phyloP scores from a whole-genome alignment of 2,888 invertebrate species.

The Brachyptera risi region DNA sequence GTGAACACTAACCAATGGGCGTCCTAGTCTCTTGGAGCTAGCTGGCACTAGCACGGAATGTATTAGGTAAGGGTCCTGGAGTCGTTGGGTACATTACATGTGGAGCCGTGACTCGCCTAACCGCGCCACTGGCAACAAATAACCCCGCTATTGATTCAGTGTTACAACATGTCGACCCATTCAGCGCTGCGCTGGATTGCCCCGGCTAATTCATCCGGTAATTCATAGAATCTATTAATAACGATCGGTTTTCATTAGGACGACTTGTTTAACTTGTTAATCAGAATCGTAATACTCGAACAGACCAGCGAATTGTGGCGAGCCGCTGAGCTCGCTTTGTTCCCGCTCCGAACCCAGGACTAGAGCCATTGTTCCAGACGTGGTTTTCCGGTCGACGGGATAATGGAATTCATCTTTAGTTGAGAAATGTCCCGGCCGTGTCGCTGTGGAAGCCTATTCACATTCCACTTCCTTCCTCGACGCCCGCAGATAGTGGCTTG shows the following conservation, averaged over 20 bases:
- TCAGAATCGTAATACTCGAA: not conserved
- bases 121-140: too few relatives aligned
- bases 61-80: too few relatives aligned
- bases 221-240: conserved; percentile 8
- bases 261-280: conserved; percentile 11
- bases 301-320: not conserved
- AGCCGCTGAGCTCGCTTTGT: not conserved
- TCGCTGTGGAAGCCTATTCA: conserved; percentile 16
- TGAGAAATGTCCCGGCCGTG: not conserved
- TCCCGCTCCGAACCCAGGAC: not conserved
- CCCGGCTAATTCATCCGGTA: not conserved
- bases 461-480: conserved; percentile 27
- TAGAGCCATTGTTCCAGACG: conserved; percentile 3
- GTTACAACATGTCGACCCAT: too few relatives aligned
- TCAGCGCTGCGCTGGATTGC: too few relatives aligned
- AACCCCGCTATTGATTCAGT: too few relatives aligned
- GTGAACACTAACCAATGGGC: too few relatives aligned
- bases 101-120: too few relatives aligned
- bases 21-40: too few relatives aligned
- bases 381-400: not conserved
- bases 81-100: too few relatives aligned
- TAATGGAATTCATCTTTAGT: conserved; percentile 5
- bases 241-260: not conserved
- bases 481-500: too few relatives aligned
- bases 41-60: too few relatives aligned